Evolutionary conservation across 2,113 vertebrate genomes (phyloP).

Genomic region (Corvus cornix): DNA sequence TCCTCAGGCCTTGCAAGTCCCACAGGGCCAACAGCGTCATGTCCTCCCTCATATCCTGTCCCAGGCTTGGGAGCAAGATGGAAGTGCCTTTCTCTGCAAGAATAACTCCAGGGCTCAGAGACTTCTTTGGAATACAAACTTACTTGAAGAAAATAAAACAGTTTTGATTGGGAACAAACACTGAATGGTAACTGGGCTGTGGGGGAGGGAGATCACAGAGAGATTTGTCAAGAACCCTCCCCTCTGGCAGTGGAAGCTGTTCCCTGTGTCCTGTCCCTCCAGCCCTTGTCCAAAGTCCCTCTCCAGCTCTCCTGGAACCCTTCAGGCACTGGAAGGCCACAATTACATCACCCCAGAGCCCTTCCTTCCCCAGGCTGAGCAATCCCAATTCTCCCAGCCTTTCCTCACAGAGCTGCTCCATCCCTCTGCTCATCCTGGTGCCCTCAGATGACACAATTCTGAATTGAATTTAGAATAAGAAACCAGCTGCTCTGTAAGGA

Average conservation of each 20-base stretch:
- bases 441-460: background rate
- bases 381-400: background rate
- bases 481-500: background rate
- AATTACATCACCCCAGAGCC: background rate
- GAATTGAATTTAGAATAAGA: background rate
- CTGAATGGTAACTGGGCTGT: background rate
- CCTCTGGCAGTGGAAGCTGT: background rate
- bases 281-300: accelerated
- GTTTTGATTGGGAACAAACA: background rate
- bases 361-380: background rate
- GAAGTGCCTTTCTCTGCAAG: background rate
- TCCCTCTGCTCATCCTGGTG: background rate
- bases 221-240: background rate
- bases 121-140: background rate
- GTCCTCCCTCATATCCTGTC: background rate
- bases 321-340: background rate
- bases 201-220: background rate
- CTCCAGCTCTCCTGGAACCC: background rate
- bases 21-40: background rate
- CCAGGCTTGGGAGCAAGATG: background rate
- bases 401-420: background rate
- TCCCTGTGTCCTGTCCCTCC: background rate
- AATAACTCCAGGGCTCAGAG: background rate
- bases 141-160: background rate
- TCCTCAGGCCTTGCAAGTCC: background rate